These are phyloP conservation scores for Apodemia zela DNA, from an alignment of 2,888 invertebrate species.

Conservation along the genomic window DNA sequence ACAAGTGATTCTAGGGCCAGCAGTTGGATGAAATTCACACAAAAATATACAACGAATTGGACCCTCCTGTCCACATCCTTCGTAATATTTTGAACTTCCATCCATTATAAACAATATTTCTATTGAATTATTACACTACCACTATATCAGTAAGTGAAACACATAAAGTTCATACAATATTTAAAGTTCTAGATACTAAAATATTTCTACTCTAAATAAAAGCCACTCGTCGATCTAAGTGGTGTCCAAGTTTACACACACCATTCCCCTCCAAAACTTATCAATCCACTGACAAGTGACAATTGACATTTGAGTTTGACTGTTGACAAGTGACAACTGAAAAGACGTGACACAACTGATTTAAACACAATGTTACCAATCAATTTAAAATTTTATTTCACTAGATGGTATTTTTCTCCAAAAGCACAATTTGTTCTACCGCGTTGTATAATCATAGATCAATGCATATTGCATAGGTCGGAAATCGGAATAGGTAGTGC, in stretches of 20 bases:
- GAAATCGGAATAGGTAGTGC: no score
- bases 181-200: not conserved
- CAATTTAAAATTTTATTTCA: not conserved
- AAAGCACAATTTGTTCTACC: no score
- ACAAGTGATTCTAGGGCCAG: slow-evolving; percentile 88
- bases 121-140: slow-evolving; percentile 7
- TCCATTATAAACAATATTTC: slow-evolving; percentile 47
- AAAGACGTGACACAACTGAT: not conserved
- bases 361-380: not conserved
- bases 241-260: not conserved
- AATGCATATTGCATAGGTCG: no score
- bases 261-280: not conserved
- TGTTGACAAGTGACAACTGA: not conserved
- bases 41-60: slow-evolving; percentile 89
- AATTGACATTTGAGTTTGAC: not conserved
- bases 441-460: no score
- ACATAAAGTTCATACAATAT: not conserved
- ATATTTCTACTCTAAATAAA: not conserved
- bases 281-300: slow-evolving; percentile 10
- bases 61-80: slow-evolving; percentile 83
- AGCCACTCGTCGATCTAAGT: slow-evolving; percentile 2
- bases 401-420: no score
- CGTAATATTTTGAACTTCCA: slow-evolving; percentile 71
- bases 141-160: not conserved
- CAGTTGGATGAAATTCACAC: slow-evolving; percentile 87